These are phyloP conservation scores for Andrena praecox DNA, from an alignment of 2,888 invertebrate species.

Conservation along the genomic window DNA sequence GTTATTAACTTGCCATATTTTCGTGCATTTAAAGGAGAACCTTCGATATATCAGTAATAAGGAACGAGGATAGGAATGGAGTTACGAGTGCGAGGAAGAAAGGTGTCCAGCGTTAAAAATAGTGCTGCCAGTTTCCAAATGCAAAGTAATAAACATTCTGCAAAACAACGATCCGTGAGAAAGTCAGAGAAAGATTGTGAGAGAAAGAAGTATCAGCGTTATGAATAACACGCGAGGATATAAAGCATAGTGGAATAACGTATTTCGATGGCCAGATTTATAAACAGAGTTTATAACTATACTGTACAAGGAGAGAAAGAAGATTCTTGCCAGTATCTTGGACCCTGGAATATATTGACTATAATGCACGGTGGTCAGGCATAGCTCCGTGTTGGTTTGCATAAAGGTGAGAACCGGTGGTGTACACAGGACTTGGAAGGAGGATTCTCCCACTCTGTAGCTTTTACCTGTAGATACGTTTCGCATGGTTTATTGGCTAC, in stretches of 20 bases:
- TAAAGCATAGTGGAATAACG: constrained; percentile 35
- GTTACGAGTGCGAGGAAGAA: constrained; percentile 50
- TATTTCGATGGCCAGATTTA: constrained; percentile 14
- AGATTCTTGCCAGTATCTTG: constrained; percentile 61
- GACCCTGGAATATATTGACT: constrained; percentile 61
- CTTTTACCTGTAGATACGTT: constrained; percentile 36
- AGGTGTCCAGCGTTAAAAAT: constrained; percentile 65
- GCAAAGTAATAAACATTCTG: constrained; percentile 69
- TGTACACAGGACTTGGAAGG: constrained; percentile 60
- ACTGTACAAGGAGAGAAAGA: constrained; percentile 51
- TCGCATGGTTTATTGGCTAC: constrained; percentile 30
- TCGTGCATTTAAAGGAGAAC: constrained; percentile 14
- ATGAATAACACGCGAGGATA: constrained; percentile 46
- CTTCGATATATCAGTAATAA: constrained; percentile 36
- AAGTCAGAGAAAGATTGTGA: constrained; percentile 25
- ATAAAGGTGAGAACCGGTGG: constrained; percentile 74
- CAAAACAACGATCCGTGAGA: constrained; percentile 65
- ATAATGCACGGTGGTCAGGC: constrained; percentile 43
- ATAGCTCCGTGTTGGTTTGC: constrained; percentile 28
- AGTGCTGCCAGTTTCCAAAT: constrained; percentile 65
- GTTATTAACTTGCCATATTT: constrained; percentile 23
- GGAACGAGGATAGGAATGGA: constrained; percentile 49
- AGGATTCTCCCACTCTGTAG: constrained; percentile 68
- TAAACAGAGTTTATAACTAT: constrained; percentile 22
- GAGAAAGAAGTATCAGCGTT: constrained; percentile 25